Base-by-base conservation (phyloP, 2,797 vertebrate species). In the Morus bassanus region DNA sequence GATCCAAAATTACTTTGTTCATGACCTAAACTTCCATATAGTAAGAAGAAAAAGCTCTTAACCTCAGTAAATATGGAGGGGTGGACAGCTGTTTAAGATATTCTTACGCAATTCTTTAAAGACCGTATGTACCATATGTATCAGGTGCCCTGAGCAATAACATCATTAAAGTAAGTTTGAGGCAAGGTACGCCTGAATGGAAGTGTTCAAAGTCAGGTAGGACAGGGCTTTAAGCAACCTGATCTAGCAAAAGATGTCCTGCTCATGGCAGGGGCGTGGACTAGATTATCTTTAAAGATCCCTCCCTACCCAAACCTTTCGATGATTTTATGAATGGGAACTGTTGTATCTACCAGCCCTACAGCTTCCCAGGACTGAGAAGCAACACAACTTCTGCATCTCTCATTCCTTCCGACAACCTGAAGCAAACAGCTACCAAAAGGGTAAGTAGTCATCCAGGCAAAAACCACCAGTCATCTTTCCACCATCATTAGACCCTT, bases 121-220 rank as follows among this genome's bases (percentile, higher is more conserved):
- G 51, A 54, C 3, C 37, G 11, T 16, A n/a, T n/a, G n/a, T 11
- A n/a, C 11, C 28, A 15, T 10, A 27, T 2, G 0, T 37, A 53
- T 39, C 4, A n/a, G 60, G 48, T 90, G 39, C 39, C 61, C 22
- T 41, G 51, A 39, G n/a, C 50, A 73, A 13, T 28, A 75, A 76
- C 27, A 30, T 13, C 35, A 75, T 37, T 19, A 88, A 68, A 86
- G 57, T 43, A 54, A n/a, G 48, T 56, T 46, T 84, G 72, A 80
- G 45, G 33, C 19, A 76, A 83, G 13, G 27, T 8, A 25, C 2
- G 67, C 15, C 48, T 48, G 48, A 80, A 70, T 9, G 25, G 14
- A 67, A 78, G 16, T 30, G 45, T 39, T 79, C 45, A n/a, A 51
- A 39, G 48, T 18, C 53, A 75, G 46, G 43, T 31, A 6, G 64